Conservation (phyloP, 2,113 vertebrate genomes). For the Cochlearius cochlearius region DNA sequence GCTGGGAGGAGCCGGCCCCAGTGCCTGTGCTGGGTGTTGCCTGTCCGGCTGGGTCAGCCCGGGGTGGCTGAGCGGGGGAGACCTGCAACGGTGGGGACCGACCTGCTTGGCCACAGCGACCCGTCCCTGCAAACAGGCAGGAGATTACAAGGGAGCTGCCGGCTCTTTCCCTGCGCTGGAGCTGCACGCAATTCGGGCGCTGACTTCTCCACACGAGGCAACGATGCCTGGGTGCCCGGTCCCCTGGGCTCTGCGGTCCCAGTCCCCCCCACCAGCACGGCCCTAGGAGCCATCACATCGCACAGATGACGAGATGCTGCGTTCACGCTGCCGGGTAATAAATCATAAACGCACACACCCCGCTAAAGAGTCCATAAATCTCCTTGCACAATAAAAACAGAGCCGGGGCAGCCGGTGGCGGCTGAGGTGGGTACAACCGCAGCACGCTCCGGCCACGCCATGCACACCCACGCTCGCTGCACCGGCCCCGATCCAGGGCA, state of each 20-base stretch:
- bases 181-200: rapidly evolving
- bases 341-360: background rate
- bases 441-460: background rate
- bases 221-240: rapidly evolving
- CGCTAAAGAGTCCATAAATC: background rate
- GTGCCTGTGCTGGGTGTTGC: background rate
- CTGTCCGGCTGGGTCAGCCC: background rate
- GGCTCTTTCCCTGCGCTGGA: background rate
- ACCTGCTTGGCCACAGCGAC: background rate
- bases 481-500: rapidly evolving
- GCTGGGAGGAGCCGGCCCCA: background rate
- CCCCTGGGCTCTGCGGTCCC: background rate
- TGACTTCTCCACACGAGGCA: rapidly evolving
- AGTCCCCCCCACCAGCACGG: rapidly evolving
- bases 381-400: background rate
- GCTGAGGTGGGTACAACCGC: background rate
- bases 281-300: background rate
- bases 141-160: background rate
- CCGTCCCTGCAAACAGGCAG: background rate
- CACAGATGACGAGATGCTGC: rapidly evolving
- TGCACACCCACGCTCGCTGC: background rate
- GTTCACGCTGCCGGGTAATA: background rate
- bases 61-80: rapidly evolving
- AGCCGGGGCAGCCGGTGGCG: rapidly evolving
- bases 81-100: rapidly evolving